phyloP scores from a whole-genome alignment of 2,113 vertebrate species.

The Lutjanus erythropterus region DNA sequence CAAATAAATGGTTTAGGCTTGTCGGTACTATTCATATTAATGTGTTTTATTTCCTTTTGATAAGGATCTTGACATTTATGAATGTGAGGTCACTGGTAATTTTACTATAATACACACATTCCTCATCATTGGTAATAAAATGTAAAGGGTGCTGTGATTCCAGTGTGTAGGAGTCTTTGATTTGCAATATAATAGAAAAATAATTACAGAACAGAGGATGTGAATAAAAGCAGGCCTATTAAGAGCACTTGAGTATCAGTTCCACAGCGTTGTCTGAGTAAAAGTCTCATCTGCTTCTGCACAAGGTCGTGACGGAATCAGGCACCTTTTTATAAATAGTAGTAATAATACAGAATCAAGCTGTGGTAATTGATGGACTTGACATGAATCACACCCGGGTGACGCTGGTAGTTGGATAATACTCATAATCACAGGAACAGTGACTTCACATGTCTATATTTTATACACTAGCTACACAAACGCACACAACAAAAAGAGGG shows the following conservation, averaged over 20 bases:
- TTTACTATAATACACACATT: neutral
- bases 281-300: neutral
- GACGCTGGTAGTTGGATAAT: neutral
- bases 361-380: neutral
- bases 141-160: slow-evolving; percentile 19
- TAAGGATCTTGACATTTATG: no score
- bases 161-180: neutral
- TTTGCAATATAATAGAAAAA: neutral
- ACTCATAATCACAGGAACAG: slow-evolving; percentile 6
- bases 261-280: neutral
- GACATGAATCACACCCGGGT: neutral
- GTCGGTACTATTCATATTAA: neutral
- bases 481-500: neutral
- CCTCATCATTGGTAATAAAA: slow-evolving; percentile 4
- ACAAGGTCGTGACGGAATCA: neutral
- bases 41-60: no score
- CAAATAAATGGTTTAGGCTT: no score
- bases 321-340: neutral
- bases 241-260: no score
- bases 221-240: neutral
- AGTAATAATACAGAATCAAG: neutral
- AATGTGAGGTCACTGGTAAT: slow-evolving; percentile 19
- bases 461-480: neutral
- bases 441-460: neutral
- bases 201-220: neutral